A percentile compares a stretch with the other conserved stretches of the same genome.
Conservation (phyloP, 2,113 vertebrate species). For the Hippopotamus amphibius region DNA sequence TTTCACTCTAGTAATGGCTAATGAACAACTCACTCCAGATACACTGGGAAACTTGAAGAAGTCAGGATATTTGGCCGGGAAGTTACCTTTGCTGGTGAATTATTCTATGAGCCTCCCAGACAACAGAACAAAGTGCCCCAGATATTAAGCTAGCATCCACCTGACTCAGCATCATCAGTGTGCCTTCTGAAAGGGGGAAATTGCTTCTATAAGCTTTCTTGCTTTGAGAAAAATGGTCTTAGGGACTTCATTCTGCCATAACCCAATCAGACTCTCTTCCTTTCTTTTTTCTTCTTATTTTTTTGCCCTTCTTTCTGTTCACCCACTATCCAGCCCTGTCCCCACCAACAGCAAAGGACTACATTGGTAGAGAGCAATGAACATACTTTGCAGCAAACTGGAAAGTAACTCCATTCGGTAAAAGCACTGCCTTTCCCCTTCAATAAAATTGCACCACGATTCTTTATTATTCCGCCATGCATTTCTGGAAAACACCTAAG, state of each 20-base stretch:
- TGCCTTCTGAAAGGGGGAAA: slow-evolving; percentile 54
- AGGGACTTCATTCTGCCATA: background rate
- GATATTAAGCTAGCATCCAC: background rate
- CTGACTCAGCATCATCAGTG: background rate
- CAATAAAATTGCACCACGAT: background rate
- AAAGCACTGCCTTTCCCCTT: background rate
- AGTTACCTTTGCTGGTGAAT: background rate
- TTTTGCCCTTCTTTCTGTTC: background rate
- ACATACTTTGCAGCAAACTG: background rate
- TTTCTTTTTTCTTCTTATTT: background rate
- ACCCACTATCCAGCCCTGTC: background rate
- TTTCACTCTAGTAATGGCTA: background rate
- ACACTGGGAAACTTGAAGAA: background rate
- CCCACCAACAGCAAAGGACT: background rate
- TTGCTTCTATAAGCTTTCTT: slow-evolving; percentile 43
- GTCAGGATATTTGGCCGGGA: background rate
- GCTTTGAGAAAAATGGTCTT: slow-evolving; percentile 15
- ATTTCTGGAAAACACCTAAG: background rate
- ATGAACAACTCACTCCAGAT: background rate
- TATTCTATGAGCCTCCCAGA: background rate
- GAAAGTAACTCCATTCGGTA: background rate
- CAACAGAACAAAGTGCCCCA: background rate
- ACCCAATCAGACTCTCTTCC: background rate
- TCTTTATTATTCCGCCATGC: background rate
- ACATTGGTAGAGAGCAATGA: background rate